These are phyloP conservation scores for Cheilosia urbana DNA, from an alignment of 2,888 invertebrate species.

Conservation along the genomic window DNA sequence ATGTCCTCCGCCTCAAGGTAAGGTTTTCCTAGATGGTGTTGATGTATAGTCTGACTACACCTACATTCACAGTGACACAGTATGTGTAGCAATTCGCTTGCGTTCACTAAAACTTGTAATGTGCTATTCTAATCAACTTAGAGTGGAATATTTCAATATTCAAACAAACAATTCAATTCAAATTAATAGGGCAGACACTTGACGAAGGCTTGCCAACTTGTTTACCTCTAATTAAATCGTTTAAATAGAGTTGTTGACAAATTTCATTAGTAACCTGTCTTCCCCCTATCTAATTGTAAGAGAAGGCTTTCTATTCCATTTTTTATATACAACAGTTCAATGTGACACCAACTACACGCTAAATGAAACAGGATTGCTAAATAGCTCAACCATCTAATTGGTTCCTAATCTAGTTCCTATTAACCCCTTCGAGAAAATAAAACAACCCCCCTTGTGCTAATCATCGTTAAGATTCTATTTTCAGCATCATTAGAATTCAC, in stretches of 20 bases:
- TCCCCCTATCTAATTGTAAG: neutral
- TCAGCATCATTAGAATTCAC: neutral
- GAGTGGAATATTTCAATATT: neutral
- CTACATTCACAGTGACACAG: too few species aligned
- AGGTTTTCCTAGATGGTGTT: too few species aligned
- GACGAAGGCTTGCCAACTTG: neutral
- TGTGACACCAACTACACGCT: neutral
- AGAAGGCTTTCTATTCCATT: neutral
- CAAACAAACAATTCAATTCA: constrained; percentile 33
- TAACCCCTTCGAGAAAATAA: neutral
- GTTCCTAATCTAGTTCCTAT: neutral
- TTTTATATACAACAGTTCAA: neutral
- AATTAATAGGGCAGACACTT: neutral
- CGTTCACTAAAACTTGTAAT: too few species aligned
- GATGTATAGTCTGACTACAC: too few species aligned
- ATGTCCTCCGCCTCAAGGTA: too few species aligned
- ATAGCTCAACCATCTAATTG: neutral
- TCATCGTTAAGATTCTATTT: neutral
- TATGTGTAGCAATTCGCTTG: too few species aligned
- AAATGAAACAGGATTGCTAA: neutral
- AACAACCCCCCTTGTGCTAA: neutral
- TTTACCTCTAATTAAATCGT: constrained; percentile 15
- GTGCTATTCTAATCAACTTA: neutral
- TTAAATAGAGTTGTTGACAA: constrained; percentile 43
- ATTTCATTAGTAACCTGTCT: neutral